Conservation (phyloP, 1,140 invertebrate species). For the Lethocerus indicus region DNA sequence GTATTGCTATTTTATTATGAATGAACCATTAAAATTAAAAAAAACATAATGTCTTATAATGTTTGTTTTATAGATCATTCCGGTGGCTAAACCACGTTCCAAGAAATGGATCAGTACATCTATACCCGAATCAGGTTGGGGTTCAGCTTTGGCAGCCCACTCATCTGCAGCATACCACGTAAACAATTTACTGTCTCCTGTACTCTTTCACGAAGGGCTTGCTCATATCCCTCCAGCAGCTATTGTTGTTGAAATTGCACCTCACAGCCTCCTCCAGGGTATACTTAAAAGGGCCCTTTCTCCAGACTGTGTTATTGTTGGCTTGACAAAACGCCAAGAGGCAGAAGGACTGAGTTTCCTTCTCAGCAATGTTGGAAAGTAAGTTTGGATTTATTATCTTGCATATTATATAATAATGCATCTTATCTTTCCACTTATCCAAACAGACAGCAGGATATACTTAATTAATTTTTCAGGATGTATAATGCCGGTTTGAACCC, state of each 20-base stretch:
- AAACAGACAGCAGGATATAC: too few species aligned
- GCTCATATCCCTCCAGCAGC: conserved; percentile 72
- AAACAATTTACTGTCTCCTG: conserved; percentile 79
- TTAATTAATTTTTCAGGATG: too few species aligned
- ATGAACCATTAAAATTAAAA: too few species aligned
- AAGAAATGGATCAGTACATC: conserved; percentile 82
- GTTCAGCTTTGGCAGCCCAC: conserved; percentile 49
- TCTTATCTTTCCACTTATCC: too few species aligned
- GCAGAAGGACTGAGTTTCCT: conserved; percentile 52
- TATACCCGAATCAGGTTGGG: conserved; percentile 71
- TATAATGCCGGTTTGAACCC: conserved; percentile 66
- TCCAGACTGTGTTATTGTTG: conserved; percentile 41
- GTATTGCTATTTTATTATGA: background rate
- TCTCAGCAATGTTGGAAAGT: conserved; percentile 56
- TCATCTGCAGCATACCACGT: conserved; percentile 89
- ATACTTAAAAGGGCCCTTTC: conserved; percentile 60
- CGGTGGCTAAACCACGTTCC: conserved; percentile 57
- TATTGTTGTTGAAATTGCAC: conserved; percentile 81
- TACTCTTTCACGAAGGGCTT: conserved; percentile 68
- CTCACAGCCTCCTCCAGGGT: conserved; percentile 76
- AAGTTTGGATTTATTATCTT: too few species aligned
- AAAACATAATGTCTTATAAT: too few species aligned
- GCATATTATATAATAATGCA: too few species aligned
- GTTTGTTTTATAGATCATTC: conserved; percentile 39
- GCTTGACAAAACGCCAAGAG: conserved; percentile 47